Conservation (phyloP, 1,140 invertebrate species). For the Drosophila nikananu region DNA sequence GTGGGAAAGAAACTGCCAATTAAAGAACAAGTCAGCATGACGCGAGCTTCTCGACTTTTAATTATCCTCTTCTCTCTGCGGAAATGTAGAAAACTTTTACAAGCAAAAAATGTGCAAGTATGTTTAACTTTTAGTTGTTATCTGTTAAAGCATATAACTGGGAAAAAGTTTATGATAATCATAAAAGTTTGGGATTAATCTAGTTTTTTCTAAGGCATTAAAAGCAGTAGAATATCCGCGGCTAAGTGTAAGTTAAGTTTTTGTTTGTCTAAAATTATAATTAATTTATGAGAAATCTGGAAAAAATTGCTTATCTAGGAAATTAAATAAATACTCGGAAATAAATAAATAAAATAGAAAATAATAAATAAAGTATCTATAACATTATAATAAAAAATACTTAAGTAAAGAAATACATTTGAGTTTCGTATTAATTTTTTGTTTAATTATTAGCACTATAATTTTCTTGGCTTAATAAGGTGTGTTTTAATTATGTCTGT, state of each 20-base stretch:
- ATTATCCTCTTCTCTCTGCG: slow-evolving; percentile 26
- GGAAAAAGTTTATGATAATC: slow-evolving; percentile 4
- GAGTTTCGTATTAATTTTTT: no score
- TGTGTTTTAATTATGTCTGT: not conserved
- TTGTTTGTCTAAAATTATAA: no score
- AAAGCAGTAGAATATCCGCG: not conserved
- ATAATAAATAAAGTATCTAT: no score
- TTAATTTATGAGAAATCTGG: no score
- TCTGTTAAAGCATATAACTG: slow-evolving; percentile 2
- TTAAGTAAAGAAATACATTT: no score
- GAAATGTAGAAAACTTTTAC: slow-evolving; percentile 6
- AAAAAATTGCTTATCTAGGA: no score
- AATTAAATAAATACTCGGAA: no score
- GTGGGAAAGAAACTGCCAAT: slow-evolving; percentile 18
- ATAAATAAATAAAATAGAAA: no score
- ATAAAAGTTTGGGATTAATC: not conserved
- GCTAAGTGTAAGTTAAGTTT: no score
- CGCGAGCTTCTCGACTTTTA: slow-evolving; percentile 33
- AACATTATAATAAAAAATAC: no score
- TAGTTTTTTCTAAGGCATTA: not conserved
- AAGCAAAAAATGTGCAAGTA: not conserved
- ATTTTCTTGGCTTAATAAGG: no score
- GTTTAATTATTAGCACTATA: no score
- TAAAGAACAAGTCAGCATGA: slow-evolving; percentile 32
- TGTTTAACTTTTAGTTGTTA: not conserved